These are phyloP conservation scores for Venturia canescens DNA, from an alignment of 1,140 invertebrate genomes.

Conservation along the genomic window DNA sequence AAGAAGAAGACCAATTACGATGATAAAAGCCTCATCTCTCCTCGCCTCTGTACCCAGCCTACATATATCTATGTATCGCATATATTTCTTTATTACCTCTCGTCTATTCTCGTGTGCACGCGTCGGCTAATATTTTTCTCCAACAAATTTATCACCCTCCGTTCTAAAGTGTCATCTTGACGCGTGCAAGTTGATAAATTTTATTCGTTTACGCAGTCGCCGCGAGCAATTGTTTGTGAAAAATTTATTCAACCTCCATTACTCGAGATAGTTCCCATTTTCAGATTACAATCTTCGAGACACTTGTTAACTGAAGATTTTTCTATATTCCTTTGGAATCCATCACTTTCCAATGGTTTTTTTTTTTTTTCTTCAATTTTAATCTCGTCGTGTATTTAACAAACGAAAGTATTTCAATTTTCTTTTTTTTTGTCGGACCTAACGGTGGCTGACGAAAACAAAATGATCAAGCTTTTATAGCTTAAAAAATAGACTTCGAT, in stretches of 20 bases:
- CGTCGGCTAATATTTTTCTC: constrained; percentile 35
- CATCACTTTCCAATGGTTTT: too few species aligned
- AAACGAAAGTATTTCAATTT: too few species aligned
- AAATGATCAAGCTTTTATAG: too few species aligned
- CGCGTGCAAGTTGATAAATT: constrained; percentile 38
- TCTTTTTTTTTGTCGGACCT: too few species aligned
- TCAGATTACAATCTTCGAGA: neutral
- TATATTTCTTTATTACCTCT: constrained; percentile 9
- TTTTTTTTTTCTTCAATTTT: too few species aligned
- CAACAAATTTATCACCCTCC: constrained; percentile 40
- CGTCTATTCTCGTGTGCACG: constrained; percentile 8
- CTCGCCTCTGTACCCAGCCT: constrained; percentile 16
- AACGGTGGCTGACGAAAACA: too few species aligned
- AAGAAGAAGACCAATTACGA: constrained; percentile 70
- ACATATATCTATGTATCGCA: neutral
- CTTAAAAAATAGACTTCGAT: too few species aligned
- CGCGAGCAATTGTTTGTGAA: neutral
- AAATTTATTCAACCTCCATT: neutral
- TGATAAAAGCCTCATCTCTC: constrained; percentile 58
- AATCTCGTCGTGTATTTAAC: too few species aligned
- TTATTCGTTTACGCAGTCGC: neutral
- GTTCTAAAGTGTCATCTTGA: constrained; percentile 55
- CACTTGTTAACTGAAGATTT: neutral
- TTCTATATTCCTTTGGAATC: neutral
- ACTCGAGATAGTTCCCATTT: too few species aligned